Evolutionary conservation across 92 coral and sea anemone genomes (phyloP).

Genomic region (Pocillopora grandis): DNA sequence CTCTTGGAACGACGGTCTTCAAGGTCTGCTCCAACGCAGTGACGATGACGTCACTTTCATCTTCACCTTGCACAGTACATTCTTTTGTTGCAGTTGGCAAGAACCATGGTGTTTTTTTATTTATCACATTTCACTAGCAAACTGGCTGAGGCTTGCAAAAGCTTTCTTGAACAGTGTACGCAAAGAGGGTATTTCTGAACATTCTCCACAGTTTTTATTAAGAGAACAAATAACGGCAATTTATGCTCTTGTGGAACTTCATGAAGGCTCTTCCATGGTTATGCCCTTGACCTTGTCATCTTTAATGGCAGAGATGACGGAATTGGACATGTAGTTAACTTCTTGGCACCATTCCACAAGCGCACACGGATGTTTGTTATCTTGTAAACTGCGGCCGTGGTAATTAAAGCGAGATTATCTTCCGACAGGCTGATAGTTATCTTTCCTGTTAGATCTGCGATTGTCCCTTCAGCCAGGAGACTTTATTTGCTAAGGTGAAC

Average conservation of each 20-base stretch:
- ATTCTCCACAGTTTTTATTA: neutral
- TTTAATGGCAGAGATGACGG: slow-evolving; percentile 1
- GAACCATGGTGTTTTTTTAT: neutral
- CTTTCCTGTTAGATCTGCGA: slow-evolving; percentile 34
- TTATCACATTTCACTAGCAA: slow-evolving; percentile 2
- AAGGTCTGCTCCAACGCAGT: slow-evolving; percentile 6
- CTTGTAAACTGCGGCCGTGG: slow-evolving; percentile 26
- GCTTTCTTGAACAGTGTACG: slow-evolving; percentile 16
- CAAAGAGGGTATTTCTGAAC: slow-evolving; percentile 9
- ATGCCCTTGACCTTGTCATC: slow-evolving; percentile 22
- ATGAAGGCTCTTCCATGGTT: neutral
- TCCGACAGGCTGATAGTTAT: slow-evolving; percentile 28
- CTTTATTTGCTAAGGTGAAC: too few species aligned
- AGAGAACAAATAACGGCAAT: neutral
- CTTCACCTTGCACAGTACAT: slow-evolving; percentile 18
- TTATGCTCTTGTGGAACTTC: neutral
- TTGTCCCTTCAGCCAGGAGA: neutral
- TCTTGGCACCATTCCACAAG: slow-evolving; percentile 32
- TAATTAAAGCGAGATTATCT: slow-evolving; percentile 32
- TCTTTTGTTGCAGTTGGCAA: slow-evolving; percentile 24
- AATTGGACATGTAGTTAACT: slow-evolving; percentile 10
- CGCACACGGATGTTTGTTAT: slow-evolving; percentile 37
- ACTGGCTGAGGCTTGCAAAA: slow-evolving; percentile 7
- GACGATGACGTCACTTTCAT: neutral
- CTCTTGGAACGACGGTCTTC: slow-evolving; percentile 14